Percentiles rank a stretch among this genome's conserved stretches.
These are phyloP conservation scores for Gymnoscopelus microlampas DNA, from an alignment of 2,797 vertebrate genomes.

Conservation along the genomic window DNA sequence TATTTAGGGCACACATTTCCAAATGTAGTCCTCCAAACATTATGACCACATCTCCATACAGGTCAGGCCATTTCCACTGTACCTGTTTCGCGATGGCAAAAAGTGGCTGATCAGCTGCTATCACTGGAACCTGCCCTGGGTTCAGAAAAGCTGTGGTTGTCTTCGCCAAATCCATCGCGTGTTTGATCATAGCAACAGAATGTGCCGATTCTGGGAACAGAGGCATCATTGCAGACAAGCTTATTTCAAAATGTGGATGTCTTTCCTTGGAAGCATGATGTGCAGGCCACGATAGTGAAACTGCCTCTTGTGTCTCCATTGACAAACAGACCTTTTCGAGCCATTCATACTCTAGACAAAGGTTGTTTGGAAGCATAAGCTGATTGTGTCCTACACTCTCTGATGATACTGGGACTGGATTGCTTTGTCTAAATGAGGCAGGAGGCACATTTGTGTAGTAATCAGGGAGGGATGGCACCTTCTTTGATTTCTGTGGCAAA, in stretches of 20 bases:
- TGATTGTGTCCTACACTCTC: too few relatives aligned
- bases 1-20: too few relatives aligned
- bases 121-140: constrained; percentile 9
- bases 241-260: constrained; percentile 9
- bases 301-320: background rate
- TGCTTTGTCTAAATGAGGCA: too few relatives aligned
- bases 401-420: too few relatives aligned
- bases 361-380: too few relatives aligned
- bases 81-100: constrained; percentile 1
- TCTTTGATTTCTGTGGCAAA: too few relatives aligned
- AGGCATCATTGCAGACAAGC: constrained; percentile 10
- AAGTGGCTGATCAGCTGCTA: background rate
- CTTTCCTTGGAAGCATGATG: constrained; percentile 16
- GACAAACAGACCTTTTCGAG: too few relatives aligned
- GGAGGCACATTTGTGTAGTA: too few relatives aligned
- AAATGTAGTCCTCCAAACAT: too few relatives aligned
- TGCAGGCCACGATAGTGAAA: constrained; percentile 12
- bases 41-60: background rate
- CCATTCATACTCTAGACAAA: too few relatives aligned
- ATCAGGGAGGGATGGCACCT: too few relatives aligned
- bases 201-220: constrained; percentile 7
- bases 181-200: constrained; percentile 17
- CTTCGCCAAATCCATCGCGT: background rate
- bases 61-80: constrained; percentile 5
- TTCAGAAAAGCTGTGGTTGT: constrained; percentile 6